Base-by-base conservation (phyloP, 1,140 invertebrate genomes). In the Solenopsis fugax region DNA sequence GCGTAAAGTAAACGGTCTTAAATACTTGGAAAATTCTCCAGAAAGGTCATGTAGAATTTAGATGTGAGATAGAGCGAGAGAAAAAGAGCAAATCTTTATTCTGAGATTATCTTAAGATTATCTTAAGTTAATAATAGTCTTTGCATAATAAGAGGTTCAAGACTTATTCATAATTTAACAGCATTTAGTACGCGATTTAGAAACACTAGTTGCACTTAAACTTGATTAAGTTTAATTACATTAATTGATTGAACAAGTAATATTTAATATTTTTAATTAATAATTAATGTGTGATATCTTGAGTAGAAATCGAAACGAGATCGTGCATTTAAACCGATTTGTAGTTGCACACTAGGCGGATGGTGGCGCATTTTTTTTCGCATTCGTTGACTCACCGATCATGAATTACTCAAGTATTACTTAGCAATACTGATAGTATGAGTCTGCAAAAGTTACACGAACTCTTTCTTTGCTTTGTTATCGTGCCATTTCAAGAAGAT, bases 341-440 rank as follows among this genome's bases (percentile, higher is more conserved):
- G n/a, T 6, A 41, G 37, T 4, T 4, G 1, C 0, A n/a, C 13
- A 7, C 7, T 16, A 54, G 48, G 12, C 2, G 34, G 12, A 60
- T 7, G 7, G 7, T 9, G 12, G 16, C 34, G 37, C 41, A 73
- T 58, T 85, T 88, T 86, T 29, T 90, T 86, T 85, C 71, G 65
- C 41, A 56, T 10, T 50, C 34, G 41, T 60, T 52, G 24, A 34
- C 16, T 76, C 10, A 2, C 13, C 37, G 50, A 81, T 73, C 60
- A 48, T 71, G 62, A 90, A 64, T 86, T 88, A 76, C 29, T 72
- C n/a, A 82, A 86, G 29, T 34, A 34, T 78, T 58, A 85, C 60
- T 54, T n/a, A 0, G 4, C 6, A n/a, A 54, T 12, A 21, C 0
- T 16, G 1, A 37, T 65, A 52, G n/a, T 29, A 50, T 88, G 29